Evolutionary conservation across 2,113 vertebrate species (phyloP), one percentile per base, ranked within the genome.

Genomic region (Callionymus lyra): DNA sequence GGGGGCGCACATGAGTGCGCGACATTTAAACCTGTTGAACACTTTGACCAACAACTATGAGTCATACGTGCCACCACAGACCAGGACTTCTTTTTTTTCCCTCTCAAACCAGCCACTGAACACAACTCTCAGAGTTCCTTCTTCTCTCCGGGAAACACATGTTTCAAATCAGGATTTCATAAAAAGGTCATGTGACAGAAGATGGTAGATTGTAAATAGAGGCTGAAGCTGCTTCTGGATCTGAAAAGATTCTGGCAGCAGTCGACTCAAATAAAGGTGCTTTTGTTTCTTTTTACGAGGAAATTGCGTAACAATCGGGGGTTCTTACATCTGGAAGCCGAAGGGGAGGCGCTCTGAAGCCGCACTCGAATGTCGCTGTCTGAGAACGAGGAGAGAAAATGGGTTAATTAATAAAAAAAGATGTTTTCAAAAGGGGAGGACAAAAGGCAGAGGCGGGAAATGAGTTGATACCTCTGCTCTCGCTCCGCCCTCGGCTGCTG

Each of bases 351-450:
- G 0, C 95, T 98, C 70, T 98, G 95, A 44, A 98, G 77, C 41
- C 95, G 88, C 58, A 89, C 90, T 78, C 95, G 83, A 76, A 98
- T 98, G 81, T 94, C 91, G 13, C 93, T 98, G 63, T 98, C 95
- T 98, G 81, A 14, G 55, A 56, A 65, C 72, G 59, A 32, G 62
- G 76, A 48, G 61, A 35, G n/a, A 66, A 31, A 53, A 37, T 2
- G 6, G 14, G 4, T 27, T 43, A 64, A 70, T 41, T 72, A 64
- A 60, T 47, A 53, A 34, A 34, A 63, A 55, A 61, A 38, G 27
- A 31, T 27, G 21, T 27, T 27, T 27, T 8, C 21, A 27, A 27
- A n/a, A 27, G 21, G 4, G 4, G 8, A 5, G 8, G 4, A 27
- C 21, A 4, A 27, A 27, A 27, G 21, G 43, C 65, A 58, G 34